Percentiles rank a stretch among this genome's conserved stretches.
These are phyloP conservation scores for Palloptera scutellata DNA, from an alignment of 2,888 invertebrate genomes.

Conservation along the genomic window DNA sequence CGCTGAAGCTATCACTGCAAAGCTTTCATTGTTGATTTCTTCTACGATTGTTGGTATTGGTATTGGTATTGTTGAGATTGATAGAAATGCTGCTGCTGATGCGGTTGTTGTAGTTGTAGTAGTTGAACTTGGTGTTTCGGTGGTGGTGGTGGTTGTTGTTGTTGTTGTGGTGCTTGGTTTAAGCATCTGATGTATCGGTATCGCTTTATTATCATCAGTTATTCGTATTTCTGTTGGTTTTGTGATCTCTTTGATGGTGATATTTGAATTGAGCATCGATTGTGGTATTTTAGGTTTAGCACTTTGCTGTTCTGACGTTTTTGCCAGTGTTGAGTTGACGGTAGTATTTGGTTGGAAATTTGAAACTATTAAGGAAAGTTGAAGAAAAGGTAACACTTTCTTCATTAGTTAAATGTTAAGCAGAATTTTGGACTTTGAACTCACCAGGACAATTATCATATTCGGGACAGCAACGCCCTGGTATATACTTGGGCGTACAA, in stretches of 20 bases:
- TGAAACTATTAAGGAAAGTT: slow-evolving; percentile 14
- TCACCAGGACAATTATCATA: slow-evolving; percentile 81
- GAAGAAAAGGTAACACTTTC: too few species aligned
- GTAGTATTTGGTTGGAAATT: slow-evolving; percentile 12
- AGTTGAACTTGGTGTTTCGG: slow-evolving; percentile 36
- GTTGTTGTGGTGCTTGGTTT: slow-evolving; percentile 45
- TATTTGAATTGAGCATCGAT: slow-evolving; percentile 55
- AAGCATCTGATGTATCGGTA: slow-evolving; percentile 50
- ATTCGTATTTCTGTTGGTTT: slow-evolving; percentile 62
- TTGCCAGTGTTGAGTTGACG: neutral
- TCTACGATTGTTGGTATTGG: slow-evolving; percentile 17
- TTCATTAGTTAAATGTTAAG: neutral
- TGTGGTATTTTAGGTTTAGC: slow-evolving; percentile 33
- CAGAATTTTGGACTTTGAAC: slow-evolving; percentile 27
- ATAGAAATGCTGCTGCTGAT: slow-evolving; percentile 29
- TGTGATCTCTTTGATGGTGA: slow-evolving; percentile 63
- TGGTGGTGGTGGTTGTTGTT: slow-evolving; percentile 35
- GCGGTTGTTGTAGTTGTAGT: slow-evolving; percentile 30
- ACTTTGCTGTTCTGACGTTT: slow-evolving; percentile 12
- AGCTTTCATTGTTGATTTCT: slow-evolving; percentile 43
- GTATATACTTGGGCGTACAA: slow-evolving; percentile 75
- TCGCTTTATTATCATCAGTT: slow-evolving; percentile 57
- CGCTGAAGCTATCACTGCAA: slow-evolving; percentile 56
- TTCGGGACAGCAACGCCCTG: slow-evolving; percentile 81
- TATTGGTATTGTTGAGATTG: slow-evolving; percentile 29